Conservation (phyloP, 2,797 vertebrate species). For the Hephaestus fuliginosus region DNA sequence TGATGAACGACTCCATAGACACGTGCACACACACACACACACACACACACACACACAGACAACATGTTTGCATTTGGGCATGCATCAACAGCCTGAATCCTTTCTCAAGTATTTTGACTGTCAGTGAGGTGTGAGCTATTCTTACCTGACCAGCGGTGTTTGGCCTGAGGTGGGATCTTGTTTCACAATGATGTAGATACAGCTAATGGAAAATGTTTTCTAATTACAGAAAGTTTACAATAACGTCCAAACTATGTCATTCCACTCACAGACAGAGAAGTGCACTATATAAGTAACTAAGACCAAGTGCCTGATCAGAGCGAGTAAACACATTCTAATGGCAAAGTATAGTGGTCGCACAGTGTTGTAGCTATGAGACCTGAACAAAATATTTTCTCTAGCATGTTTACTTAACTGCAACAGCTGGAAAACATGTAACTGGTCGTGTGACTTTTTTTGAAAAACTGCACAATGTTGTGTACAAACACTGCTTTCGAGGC, state of each 20-base stretch:
- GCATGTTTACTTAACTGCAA: constrained; percentile 45
- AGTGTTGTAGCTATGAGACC: constrained; percentile 16
- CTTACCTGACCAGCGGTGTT: constrained; percentile 14
- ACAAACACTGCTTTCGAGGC: constrained; percentile 17
- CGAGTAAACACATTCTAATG: constrained; percentile 47
- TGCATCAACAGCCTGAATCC: constrained; percentile 35
- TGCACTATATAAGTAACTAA: no score
- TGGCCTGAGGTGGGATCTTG: background rate
- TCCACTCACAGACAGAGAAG: background rate
- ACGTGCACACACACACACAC: background rate
- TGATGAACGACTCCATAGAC: background rate
- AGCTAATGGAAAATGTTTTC: background rate
- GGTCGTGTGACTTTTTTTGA: constrained; percentile 21
- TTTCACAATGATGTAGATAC: background rate
- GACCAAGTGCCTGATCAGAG: constrained; percentile 4
- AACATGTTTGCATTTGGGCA: constrained; percentile 40
- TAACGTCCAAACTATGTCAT: constrained; percentile 9
- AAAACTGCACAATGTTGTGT: constrained; percentile 8
- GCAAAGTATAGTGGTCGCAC: background rate
- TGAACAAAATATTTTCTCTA: constrained; percentile 39
- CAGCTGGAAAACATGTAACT: constrained; percentile 14
- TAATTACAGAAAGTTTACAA: background rate
- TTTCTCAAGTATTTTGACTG: constrained; percentile 5
- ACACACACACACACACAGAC: background rate
- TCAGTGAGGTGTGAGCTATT: constrained; percentile 30